Base-by-base conservation (phyloP, 1,140 invertebrate species). In the Drosophila bocqueti region DNA sequence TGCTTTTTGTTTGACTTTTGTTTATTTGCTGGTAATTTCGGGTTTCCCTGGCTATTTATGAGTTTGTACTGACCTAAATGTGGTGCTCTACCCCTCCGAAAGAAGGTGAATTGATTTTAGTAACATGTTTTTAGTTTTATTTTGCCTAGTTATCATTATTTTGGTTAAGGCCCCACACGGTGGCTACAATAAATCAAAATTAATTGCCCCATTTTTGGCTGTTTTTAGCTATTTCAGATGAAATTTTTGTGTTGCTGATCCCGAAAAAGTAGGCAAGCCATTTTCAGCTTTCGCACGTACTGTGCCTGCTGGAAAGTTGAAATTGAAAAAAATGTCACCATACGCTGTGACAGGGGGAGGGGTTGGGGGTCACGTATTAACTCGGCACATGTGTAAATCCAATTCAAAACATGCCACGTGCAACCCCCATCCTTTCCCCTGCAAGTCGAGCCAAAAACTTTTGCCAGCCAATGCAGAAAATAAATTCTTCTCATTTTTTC, bases 401-500 rank as follows among this genome's bases (percentile, higher is more conserved):
- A 84, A 84, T 89, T 84, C 84, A 87, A 84, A 87, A 89, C 84
- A 84, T 78, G 84, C 77, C 84, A 86, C 83, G 83, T 86, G 75
- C 71, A 59, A 50, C 62, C 50, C 42, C 29, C 46, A 15, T 34
- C 26, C 11, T 15, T 18, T 4, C 40, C 24, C 29, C 29, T 43
- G 24, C 40, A 18, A 52, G 38, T 42, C 34, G 31, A 38, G 66
- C 43, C 45, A 73, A 61, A 72, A 73, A 73, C 54, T 73, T 73
- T 73, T 73, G 38, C 69, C 67, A 73, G 67, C 67, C 69, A 73
- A 72, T 73, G 69, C 69, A 73, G 29, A 73, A 69, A 75, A 75
- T 71, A 71, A 80, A 80, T 72, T 59, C 16, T 60, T 55, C 31
- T 50, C 50, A 47, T 50, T 38, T 50, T 29, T 64, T 69, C 34